phyloP scores from a whole-genome alignment of 2,797 vertebrate genomes.

The Danionella dracula region DNA sequence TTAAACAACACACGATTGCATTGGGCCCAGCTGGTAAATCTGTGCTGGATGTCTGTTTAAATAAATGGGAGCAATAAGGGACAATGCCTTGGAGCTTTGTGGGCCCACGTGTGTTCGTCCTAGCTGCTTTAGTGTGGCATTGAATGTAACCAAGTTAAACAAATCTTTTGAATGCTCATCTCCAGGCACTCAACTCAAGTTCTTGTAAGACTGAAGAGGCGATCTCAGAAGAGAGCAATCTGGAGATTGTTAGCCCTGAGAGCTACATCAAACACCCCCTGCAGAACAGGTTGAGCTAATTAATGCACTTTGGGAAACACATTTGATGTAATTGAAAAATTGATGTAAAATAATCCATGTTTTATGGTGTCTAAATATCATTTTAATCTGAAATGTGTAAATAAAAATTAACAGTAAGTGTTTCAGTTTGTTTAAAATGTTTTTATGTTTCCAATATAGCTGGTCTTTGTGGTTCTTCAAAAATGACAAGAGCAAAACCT shows the following conservation, averaged over 20 bases:
- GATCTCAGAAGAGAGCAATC: conserved; percentile 72
- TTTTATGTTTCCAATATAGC: conserved; percentile 62
- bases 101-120: background rate
- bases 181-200: conserved; percentile 82
- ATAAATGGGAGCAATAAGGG: background rate
- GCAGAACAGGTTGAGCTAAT: conserved; percentile 82
- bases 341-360: too few relatives aligned
- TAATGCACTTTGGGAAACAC: background rate
- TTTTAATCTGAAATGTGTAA: too few relatives aligned
- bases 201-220: conserved; percentile 79
- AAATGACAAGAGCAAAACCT: conserved; percentile 99
- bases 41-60: background rate
- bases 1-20: background rate
- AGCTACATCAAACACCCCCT: conserved; percentile 96
- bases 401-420: too few relatives aligned
- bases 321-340: background rate
- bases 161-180: background rate
- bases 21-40: conserved; percentile 3
- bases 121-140: background rate
- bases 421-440: background rate
- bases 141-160: background rate
- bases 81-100: background rate
- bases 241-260: conserved; percentile 89
- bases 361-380: too few relatives aligned
- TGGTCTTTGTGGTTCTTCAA: conserved; percentile 99